Evolutionary conservation across 2,888 invertebrate genomes (phyloP), one percentile per base, ranked within the genome.

Genomic region (Pristionchus japonicus): DNA sequence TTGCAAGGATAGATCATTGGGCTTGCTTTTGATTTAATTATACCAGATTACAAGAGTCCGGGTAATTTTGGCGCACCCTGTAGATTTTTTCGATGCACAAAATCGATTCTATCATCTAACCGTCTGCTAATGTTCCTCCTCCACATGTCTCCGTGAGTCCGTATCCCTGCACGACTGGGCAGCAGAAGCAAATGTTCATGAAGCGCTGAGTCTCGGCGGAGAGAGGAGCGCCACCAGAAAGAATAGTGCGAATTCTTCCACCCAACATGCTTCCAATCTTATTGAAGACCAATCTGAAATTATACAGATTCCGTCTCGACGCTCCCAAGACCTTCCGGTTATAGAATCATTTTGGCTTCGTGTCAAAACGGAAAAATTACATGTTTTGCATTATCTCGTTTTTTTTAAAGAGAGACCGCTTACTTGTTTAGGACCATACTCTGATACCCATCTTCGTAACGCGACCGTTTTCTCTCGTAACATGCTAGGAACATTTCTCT

Each of bases 71-170:
- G n/a, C n/a, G n/a, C n/a, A n/a, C n/a, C n/a, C n/a, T n/a, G n/a
- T n/a, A n/a, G n/a, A n/a, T n/a, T n/a, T n/a, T n/a, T n/a, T n/a
- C n/a, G n/a, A n/a, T n/a, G n/a, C n/a, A n/a, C n/a, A n/a, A n/a
- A n/a, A n/a, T n/a, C n/a, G n/a, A n/a, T n/a, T n/a, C n/a, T n/a
- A n/a, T n/a, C n/a, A 3, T 1, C 90, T 89, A 84, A 92, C 93
- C 86, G 88, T 94, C 94, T 88, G 93, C 94, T 47, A 95, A 91
- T 4, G 95, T 95, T 84, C 98, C 98, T 93, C 97, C 97, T 0
- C 98, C 98, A 91, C 97, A 97, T 27, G 98, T 98, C 96, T 99
- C 99, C 0, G 99, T 99, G 90, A 99, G 96, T 1, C 99, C 99
- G 95, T 99, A 99, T 86, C 98, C 99, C 85, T 92, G 92, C 52